Evolutionary conservation across 2,888 invertebrate species (phyloP).

Genomic region (Aphodius sticticus): DNA sequence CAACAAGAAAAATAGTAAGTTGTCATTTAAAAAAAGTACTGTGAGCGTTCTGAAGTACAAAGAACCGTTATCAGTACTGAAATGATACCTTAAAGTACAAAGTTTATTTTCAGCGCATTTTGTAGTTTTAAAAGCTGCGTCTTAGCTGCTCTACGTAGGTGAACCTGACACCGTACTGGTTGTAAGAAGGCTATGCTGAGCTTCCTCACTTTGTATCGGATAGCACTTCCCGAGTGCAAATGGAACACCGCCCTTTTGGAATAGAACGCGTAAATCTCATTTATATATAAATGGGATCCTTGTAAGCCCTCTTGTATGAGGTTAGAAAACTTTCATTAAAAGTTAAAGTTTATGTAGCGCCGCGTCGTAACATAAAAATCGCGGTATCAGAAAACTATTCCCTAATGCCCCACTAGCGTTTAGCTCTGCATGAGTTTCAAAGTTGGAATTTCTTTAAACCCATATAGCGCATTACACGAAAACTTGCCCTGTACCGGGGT

Average conservation of each 20-base stretch:
- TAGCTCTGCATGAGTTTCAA: background rate
- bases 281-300: constrained; percentile 4
- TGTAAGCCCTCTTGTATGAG: background rate
- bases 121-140: no score
- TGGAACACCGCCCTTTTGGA: background rate
- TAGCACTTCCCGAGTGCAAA: background rate
- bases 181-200: background rate
- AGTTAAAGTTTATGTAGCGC: background rate
- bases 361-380: background rate
- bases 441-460: constrained; percentile 4
- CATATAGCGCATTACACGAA: constrained; percentile 4
- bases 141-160: no score
- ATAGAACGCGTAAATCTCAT: background rate
- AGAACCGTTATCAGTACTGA: no score
- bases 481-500: background rate
- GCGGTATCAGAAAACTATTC: constrained; percentile 4
- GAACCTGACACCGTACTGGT: no score
- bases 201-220: background rate
- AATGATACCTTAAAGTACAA: no score
- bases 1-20: no score
- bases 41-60: no score
- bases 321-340: constrained; percentile 4
- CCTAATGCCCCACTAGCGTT: constrained; percentile 4
- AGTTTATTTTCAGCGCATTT: no score
- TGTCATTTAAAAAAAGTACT: no score